Evolutionary conservation across 1,140 invertebrate genomes (phyloP).

Genomic region (Eumeta japonica): DNA sequence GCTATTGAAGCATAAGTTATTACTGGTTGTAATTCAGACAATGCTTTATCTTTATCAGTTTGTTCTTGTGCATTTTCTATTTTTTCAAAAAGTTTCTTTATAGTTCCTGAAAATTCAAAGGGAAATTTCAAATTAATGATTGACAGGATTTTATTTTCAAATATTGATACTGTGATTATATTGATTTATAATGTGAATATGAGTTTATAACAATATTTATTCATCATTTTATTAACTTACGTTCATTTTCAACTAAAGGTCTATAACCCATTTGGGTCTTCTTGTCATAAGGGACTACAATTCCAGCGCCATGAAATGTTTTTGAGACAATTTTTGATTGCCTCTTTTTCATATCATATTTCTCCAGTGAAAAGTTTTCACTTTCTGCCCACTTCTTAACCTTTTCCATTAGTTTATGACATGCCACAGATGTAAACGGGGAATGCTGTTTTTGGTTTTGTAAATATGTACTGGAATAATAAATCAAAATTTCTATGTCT

Average conservation of each 20-base stretch:
- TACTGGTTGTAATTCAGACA: conserved; percentile 72
- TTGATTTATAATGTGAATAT: too few relatives aligned
- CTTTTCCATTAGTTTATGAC: conserved; percentile 61
- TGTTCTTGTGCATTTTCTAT: conserved; percentile 63
- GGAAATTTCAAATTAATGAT: conserved; percentile 2
- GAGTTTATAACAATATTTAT: too few relatives aligned
- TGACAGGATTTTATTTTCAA: too few relatives aligned
- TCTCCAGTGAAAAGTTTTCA: conserved; percentile 63
- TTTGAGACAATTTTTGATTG: conserved; percentile 69
- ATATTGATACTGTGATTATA: too few relatives aligned
- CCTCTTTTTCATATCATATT: conserved; percentile 62
- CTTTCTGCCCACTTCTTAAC: conserved; percentile 67
- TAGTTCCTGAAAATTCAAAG: conserved; percentile 57
- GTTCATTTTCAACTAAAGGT: conserved; percentile 69
- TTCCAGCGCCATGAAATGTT: conserved; percentile 82
- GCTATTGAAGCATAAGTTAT: conserved; percentile 83
- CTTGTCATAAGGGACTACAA: conserved; percentile 84
- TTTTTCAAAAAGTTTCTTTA: conserved; percentile 73
- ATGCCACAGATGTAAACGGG: conserved; percentile 65
- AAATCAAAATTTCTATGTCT: conserved; percentile 12
- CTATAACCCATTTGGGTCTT: conserved; percentile 81
- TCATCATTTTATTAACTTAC: too few relatives aligned
- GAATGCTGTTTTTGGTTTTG: conserved; percentile 63
- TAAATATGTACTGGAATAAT: conserved; percentile 60
- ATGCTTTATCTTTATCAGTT: conserved; percentile 60